phyloP scores from a whole-genome alignment of 2,113 vertebrate species.

The Silurus glanis region DNA sequence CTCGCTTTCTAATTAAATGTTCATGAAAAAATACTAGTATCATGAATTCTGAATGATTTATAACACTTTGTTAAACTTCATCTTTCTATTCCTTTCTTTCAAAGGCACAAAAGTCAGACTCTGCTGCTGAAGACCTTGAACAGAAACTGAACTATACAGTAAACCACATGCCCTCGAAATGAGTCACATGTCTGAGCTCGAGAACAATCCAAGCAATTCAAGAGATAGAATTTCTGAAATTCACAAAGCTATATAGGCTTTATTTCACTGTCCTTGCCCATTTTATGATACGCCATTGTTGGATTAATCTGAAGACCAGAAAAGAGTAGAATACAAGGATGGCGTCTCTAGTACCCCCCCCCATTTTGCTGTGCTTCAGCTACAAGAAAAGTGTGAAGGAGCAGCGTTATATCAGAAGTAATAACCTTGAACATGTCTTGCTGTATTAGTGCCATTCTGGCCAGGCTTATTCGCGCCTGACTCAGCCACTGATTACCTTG shows the following conservation, averaged over 20 bases:
- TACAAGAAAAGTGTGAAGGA: constrained; percentile 33
- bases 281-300: constrained; percentile 52
- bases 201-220: background rate
- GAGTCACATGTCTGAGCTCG: background rate
- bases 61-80: background rate
- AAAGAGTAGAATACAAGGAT: constrained; percentile 48
- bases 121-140: background rate
- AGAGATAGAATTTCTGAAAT: constrained; percentile 22
- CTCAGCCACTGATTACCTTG: constrained; percentile 66
- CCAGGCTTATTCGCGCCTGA: constrained; percentile 61
- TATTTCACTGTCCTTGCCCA: constrained; percentile 35
- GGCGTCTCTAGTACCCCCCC: background rate
- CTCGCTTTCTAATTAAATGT: background rate
- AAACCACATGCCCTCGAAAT: constrained; percentile 3
- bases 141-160: constrained; percentile 8
- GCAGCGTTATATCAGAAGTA: constrained; percentile 58
- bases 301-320: constrained; percentile 49
- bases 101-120: background rate
- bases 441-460: constrained; percentile 64
- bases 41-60: background rate
- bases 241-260: constrained; percentile 18
- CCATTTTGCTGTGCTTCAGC: constrained; percentile 5
- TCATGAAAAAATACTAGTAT: background rate
- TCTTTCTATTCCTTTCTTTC: background rate
- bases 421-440: constrained; percentile 71